Conservation (phyloP, 1,140 invertebrate genomes). For the Dysdera silvatica region DNA sequence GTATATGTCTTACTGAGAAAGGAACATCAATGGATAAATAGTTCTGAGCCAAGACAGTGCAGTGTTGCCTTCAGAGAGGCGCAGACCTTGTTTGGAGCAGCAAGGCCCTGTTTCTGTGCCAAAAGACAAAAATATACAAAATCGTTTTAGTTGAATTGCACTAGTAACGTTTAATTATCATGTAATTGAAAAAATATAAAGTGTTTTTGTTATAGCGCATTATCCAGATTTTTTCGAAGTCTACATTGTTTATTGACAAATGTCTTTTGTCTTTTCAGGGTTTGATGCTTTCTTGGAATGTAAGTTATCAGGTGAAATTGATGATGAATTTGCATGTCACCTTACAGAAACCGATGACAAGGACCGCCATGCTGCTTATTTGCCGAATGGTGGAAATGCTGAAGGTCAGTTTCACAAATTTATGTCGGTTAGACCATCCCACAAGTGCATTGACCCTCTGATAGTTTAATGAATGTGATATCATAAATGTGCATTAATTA, state of each 20-base stretch:
- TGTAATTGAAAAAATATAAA: not conserved
- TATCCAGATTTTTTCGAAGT: not conserved
- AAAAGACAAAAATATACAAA: no score
- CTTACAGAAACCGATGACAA: constrained; percentile 66
- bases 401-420: constrained; percentile 55
- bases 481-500: not conserved
- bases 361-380: constrained; percentile 62
- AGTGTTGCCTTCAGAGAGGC: no score
- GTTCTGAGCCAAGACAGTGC: no score
- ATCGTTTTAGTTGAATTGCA: not conserved
- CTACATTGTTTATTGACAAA: not conserved
- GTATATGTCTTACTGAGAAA: no score
- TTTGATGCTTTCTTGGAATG: constrained; percentile 48
- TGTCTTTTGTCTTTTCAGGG: constrained; percentile 48
- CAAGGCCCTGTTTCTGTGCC: no score
- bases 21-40: no score
- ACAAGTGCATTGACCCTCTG: not conserved
- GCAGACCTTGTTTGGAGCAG: no score
- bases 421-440: no score
- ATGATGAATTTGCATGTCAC: constrained; percentile 74
- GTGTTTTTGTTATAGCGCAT: not conserved
- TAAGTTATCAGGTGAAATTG: constrained; percentile 50
- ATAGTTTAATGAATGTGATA: not conserved
- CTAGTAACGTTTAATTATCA: not conserved
- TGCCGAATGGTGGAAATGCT: constrained; percentile 74